Conservation (phyloP, 1,140 invertebrate genomes). For the Eupeodes corollae region DNA sequence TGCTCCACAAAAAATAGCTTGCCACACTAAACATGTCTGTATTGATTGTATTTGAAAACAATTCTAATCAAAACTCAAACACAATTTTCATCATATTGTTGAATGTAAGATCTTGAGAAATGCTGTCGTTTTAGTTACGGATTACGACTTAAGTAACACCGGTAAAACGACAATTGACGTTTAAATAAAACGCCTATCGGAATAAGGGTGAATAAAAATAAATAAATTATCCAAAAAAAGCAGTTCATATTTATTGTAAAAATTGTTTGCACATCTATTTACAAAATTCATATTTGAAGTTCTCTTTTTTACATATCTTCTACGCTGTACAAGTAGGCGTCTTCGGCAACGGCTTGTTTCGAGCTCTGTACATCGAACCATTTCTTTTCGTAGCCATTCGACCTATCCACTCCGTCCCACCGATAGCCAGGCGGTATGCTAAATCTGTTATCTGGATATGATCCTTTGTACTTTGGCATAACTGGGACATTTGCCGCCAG, state of each 20-base stretch:
- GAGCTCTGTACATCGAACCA: conserved; percentile 71
- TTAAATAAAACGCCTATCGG: too few species aligned
- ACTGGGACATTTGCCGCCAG: conserved; percentile 12
- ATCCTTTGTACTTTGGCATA: conserved; percentile 65
- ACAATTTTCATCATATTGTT: too few species aligned
- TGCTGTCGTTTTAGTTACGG: too few species aligned
- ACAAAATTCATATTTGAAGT: background rate
- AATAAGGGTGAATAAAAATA: background rate
- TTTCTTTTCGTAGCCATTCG: conserved; percentile 92
- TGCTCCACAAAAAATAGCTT: too few species aligned
- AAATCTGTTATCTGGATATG: conserved; percentile 81
- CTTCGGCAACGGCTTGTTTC: conserved; percentile 64
- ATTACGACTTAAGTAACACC: too few species aligned
- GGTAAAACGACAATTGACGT: too few species aligned
- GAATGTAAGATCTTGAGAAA: too few species aligned
- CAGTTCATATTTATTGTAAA: background rate
- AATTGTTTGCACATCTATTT: conserved; percentile 6
- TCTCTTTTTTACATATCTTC: conserved; percentile 93
- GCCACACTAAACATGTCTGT: too few species aligned
- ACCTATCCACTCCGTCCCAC: conserved; percentile 97
- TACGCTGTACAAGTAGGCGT: conserved; percentile 89
- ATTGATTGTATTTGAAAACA: too few species aligned
- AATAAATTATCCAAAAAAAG: background rate
- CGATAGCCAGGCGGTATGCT: conserved; percentile 83
- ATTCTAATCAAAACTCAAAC: too few species aligned